Evolutionary conservation across 2,797 vertebrate genomes (phyloP).

Genomic region (Pangasius krempfi): DNA sequence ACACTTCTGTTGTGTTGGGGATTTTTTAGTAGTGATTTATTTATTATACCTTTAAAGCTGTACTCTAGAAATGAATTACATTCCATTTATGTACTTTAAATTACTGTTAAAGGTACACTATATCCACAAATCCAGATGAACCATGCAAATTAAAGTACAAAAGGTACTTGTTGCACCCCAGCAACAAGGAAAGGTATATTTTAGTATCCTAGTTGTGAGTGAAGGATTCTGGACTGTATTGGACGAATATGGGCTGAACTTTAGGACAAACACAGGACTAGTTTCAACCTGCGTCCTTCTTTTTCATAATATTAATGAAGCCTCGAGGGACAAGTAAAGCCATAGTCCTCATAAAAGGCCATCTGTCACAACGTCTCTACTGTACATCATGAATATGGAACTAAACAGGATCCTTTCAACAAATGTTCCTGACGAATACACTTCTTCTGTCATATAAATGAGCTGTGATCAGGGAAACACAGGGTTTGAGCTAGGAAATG

Average conservation of each 20-base stretch:
- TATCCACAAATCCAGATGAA: not conserved
- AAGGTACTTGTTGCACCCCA: not conserved
- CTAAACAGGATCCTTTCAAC: slow-evolving; percentile 31
- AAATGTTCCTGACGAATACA: not conserved
- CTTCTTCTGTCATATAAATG: not conserved
- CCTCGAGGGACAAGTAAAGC: slow-evolving; percentile 56
- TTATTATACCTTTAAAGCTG: not conserved
- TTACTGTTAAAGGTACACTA: too few relatives aligned
- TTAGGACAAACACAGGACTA: not conserved
- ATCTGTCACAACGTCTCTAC: slow-evolving; percentile 66
- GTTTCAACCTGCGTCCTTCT: slow-evolving; percentile 1
- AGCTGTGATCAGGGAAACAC: not conserved
- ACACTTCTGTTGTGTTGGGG: not conserved
- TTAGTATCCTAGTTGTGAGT: not conserved
- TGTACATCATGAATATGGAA: slow-evolving; percentile 68
- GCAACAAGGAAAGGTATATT: not conserved
- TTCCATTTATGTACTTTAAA: not conserved
- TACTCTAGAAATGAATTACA: not conserved
- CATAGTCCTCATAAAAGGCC: slow-evolving; percentile 64
- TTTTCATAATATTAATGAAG: not conserved
- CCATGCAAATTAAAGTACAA: not conserved
- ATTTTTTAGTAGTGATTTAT: not conserved
- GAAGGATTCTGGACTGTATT: not conserved
- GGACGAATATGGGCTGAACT: too few relatives aligned
- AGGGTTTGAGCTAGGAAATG: not conserved